Base-by-base conservation (phyloP, 2,888 invertebrate species). In the Drosophila paracracens region DNA sequence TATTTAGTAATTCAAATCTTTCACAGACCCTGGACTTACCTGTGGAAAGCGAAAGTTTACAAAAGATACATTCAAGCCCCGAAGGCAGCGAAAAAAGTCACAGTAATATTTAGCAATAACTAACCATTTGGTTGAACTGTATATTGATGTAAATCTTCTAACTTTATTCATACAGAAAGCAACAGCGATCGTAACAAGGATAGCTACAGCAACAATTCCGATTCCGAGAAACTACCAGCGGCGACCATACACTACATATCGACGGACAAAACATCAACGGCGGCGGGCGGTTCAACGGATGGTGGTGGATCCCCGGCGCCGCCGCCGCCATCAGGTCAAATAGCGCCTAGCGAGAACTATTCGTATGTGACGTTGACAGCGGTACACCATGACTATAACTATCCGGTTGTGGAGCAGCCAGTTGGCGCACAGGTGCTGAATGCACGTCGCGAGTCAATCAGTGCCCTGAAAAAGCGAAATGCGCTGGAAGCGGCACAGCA, bases 1-100 rank as follows among this genome's bases (percentile, higher is more conserved):
- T 11, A 3, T 56, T 40, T 4, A 25, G 31, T 38, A 50, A 54
- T 60, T 25, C 13, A 16, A 33, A 31, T 43, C 74, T 72, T 81
- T 93, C 93, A 1, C 94, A 98, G 98, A 97, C 98, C 83, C 94
- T 98, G 91, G 97, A 98, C 94, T 95, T 98, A 91, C 97, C 97
- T 71, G 95, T 96, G 91, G 96, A 96, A 91, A 96, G 96, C 91
- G 97, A 97, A 91, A 96, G 86, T 83, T 91, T 92, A 83, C 92
- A 92, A 85, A 91, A 92, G 76, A 84, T 96, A 8, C 95, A 96
- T 76, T 95, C 96, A 59, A 96, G 96, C 91, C 96, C 96, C 64
- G 96, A 95, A 93, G 93, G 93, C 76, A 93, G 93, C 86, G 93
- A 93, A 82, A 93, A 92, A 88, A 93, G 93, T 91, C 92, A 93